Conservation (phyloP, 2,888 invertebrate genomes). For the Eupithecia subfuscata region DNA sequence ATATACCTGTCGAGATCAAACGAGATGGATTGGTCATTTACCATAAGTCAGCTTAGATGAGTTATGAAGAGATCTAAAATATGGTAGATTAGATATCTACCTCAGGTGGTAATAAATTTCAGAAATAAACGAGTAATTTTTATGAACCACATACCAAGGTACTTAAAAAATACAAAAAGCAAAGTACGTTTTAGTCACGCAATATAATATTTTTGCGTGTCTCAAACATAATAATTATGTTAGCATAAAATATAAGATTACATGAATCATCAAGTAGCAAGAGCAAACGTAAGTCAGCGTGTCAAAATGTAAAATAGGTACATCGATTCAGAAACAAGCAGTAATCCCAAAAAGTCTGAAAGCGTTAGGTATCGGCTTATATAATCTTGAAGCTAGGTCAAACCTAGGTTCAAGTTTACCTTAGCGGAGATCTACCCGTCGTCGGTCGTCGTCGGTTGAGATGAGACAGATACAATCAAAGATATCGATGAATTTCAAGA, state of each 20-base stretch:
- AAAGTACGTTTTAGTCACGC: background rate
- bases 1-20: background rate
- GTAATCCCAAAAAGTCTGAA: too few relatives aligned
- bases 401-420: background rate
- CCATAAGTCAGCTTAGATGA: background rate
- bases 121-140: background rate
- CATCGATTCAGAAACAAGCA: background rate
- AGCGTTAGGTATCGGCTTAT: background rate
- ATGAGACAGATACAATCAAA: background rate
- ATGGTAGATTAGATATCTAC: background rate
- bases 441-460: background rate
- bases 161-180: background rate
- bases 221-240: background rate
- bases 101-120: background rate
- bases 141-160: background rate
- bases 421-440: background rate
- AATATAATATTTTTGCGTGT: background rate
- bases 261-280: constrained; percentile 1
- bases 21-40: background rate
- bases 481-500: background rate
- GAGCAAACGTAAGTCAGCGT: background rate
- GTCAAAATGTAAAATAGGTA: background rate
- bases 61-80: background rate
- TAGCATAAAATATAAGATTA: background rate
- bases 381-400: background rate